Percentiles rank a stretch among this genome's conserved stretches.
Conservation (phyloP, 2,888 invertebrate genomes). For the Drosophila borborema region DNA sequence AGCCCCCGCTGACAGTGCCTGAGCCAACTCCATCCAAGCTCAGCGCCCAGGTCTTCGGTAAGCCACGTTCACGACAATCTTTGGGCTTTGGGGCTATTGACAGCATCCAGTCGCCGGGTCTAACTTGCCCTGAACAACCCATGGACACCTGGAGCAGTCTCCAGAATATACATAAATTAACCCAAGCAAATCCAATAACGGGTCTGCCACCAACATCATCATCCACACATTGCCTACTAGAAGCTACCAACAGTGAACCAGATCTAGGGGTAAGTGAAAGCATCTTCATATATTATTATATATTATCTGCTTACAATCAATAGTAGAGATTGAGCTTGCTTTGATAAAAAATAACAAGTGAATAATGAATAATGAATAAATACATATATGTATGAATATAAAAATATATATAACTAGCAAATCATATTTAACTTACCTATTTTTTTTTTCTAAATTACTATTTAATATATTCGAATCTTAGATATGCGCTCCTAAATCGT, state of each 20-base stretch:
- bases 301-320: no score
- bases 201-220: conserved; percentile 39
- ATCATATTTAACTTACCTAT: no score
- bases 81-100: conserved; percentile 78
- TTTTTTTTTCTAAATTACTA: no score
- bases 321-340: no score
- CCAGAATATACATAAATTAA: conserved; percentile 86
- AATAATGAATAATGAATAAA: no score
- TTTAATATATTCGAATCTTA: no score
- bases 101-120: conserved; percentile 47
- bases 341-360: no score
- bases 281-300: no score
- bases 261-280: conserved; percentile 86
- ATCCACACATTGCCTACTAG: conserved; percentile 72
- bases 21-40: conserved; percentile 84
- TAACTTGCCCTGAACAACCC: conserved; percentile 35
- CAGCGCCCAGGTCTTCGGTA: conserved; percentile 88
- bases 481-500: neutral
- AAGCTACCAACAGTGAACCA: conserved; percentile 89
- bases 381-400: no score
- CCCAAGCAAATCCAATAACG: conserved; percentile 44
- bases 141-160: conserved; percentile 88
- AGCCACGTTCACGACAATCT: conserved; percentile 68
- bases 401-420: no score
- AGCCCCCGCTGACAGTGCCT: conserved; percentile 8